These are phyloP conservation scores for Phylloscopus trochilus DNA, from an alignment of 2,113 vertebrate species.

Conservation along the genomic window DNA sequence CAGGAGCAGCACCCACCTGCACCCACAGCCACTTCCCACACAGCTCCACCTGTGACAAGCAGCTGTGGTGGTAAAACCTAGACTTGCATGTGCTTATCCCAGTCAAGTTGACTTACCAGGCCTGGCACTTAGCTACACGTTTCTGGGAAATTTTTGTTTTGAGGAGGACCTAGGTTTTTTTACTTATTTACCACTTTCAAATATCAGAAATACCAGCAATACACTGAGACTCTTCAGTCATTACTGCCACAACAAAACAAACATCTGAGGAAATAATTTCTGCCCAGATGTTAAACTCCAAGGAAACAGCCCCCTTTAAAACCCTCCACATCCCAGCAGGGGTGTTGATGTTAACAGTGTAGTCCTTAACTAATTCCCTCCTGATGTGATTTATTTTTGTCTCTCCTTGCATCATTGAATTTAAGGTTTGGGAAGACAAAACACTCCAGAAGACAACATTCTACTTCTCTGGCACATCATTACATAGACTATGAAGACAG, in stretches of 20 bases:
- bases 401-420: background rate
- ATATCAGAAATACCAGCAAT: background rate
- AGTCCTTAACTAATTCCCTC: background rate
- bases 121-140: fast-evolving
- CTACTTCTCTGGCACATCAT: background rate
- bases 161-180: background rate
- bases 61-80: background rate
- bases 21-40: background rate
- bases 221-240: background rate
- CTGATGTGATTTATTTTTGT: background rate
- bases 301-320: background rate
- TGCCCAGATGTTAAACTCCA: background rate
- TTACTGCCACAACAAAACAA: background rate
- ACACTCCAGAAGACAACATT: background rate
- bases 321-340: background rate
- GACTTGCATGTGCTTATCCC: background rate
- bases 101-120: background rate
- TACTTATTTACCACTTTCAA: background rate
- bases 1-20: background rate
- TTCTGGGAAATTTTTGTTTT: background rate
- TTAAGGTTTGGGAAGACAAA: background rate
- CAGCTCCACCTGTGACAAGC: background rate
- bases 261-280: background rate
- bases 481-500: background rate
- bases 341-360: background rate